Evolutionary conservation across 2,797 vertebrate genomes (phyloP), one percentile per base, ranked within the genome.

Genomic region (Bradypodion pumilum): DNA sequence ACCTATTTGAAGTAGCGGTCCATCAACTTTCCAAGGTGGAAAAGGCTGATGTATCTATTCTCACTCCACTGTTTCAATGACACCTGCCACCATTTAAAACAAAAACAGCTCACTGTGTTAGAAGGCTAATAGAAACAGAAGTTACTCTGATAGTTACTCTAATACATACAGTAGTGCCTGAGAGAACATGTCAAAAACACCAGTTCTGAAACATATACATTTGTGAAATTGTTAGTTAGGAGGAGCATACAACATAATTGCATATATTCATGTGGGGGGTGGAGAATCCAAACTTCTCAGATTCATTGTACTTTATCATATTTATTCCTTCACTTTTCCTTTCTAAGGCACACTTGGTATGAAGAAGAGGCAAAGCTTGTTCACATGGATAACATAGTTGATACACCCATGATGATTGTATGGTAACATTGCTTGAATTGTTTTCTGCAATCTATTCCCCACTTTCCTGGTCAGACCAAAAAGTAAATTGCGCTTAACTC

Each of bases 1-100:
- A 90, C 40, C 85, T 74, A 76, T 90, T 63, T 91, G 89, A 89
- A 91, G 86, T n/a, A 91, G 44, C 0, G 7, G 63, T 84, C 78
- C 7, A 4, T 90, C 87, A 91, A 0, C 79, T 81, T 91, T 91
- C 73, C 63, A 83, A 88, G 87, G 77, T 89, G 87, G 76, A 86
- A 91, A 87, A 92, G 60, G 68, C 42, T 83, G 62, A 88, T 65
- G 29, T 76, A 59, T 91, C 73, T 90, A 62, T 90, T 83, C 46
- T 83, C 46, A 73, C 84, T 69, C 2, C 42, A 89, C 56, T 87
- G 9, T 89, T 90, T 92, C 85, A 89, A 68, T 91, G 65, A 32
- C 52, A 87, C 73, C 83, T 91, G 37, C 85, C 78, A 78, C 72
- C 75, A 69, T 81, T 87, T 75, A 84, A 83, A 92, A 86, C 7